Evolutionary conservation across 1,140 invertebrate species (phyloP).

Genomic region (Lordiphosa clarofinis): DNA sequence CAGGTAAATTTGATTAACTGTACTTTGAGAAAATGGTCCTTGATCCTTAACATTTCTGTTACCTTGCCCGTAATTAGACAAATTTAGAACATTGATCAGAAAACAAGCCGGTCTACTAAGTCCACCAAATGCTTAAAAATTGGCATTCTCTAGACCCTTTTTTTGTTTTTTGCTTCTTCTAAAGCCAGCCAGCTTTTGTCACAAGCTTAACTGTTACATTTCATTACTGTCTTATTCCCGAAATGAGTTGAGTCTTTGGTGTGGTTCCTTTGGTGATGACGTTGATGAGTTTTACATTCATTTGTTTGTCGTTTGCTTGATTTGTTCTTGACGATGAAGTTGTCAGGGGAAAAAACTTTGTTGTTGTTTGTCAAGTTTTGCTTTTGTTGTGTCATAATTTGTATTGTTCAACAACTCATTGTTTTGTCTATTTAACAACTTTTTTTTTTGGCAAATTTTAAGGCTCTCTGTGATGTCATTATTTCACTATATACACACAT

Average conservation of each 20-base stretch:
- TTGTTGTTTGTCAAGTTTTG: slow-evolving; percentile 47
- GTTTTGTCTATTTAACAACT: not conserved
- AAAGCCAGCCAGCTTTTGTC: slow-evolving; percentile 27
- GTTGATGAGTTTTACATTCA: slow-evolving; percentile 71
- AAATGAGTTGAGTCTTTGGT: slow-evolving; percentile 13
- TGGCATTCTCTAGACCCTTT: not conserved
- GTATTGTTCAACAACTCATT: slow-evolving; percentile 21
- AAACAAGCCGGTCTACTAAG: too few species aligned
- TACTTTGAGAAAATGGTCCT: too few species aligned
- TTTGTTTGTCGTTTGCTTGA: slow-evolving; percentile 59
- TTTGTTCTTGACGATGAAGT: slow-evolving; percentile 56
- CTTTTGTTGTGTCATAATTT: slow-evolving; percentile 48
- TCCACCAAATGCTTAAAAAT: too few species aligned
- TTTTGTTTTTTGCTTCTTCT: slow-evolving; percentile 12
- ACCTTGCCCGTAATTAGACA: too few species aligned
- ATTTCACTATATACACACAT: too few species aligned
- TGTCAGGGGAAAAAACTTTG: slow-evolving; percentile 8
- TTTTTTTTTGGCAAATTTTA: slow-evolving; percentile 2
- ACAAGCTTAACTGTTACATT: slow-evolving; percentile 58
- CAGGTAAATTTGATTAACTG: too few species aligned
- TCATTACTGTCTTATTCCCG: slow-evolving; percentile 52
- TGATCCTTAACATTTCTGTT: too few species aligned
- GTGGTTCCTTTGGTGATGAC: slow-evolving; percentile 49
- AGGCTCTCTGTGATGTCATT: too few species aligned
- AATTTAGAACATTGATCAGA: too few species aligned